These are phyloP conservation scores for Macrobrachium nipponense DNA, from an alignment of 1,140 invertebrate genomes.

Conservation along the genomic window DNA sequence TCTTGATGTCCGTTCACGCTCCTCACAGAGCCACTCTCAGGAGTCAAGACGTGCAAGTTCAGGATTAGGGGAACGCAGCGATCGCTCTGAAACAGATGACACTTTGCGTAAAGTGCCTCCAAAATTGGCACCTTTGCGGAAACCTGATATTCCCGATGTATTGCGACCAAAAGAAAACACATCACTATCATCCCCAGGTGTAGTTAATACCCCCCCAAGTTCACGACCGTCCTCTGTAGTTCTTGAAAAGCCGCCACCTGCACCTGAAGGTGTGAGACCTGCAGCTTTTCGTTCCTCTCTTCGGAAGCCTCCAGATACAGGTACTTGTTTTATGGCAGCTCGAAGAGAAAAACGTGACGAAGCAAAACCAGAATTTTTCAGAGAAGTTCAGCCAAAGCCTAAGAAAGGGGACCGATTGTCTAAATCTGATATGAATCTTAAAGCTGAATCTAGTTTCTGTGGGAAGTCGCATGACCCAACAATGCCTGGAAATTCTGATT, in stretches of 20 bases:
- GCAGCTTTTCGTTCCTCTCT: constrained; percentile 52
- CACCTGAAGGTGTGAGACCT: constrained; percentile 51
- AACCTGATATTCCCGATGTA: constrained; percentile 59
- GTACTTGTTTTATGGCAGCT: constrained; percentile 62
- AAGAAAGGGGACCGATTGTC: constrained; percentile 56
- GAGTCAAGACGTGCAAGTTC: background rate
- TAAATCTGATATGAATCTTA: constrained; percentile 58
- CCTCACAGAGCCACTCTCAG: background rate
- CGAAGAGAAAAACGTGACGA: constrained; percentile 56
- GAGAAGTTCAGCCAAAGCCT: constrained; percentile 37
- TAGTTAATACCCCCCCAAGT: constrained; percentile 52
- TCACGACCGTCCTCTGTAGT: constrained; percentile 53
- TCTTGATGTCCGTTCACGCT: constrained; percentile 49
- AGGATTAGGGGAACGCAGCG: background rate
- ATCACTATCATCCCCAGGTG: constrained; percentile 43
- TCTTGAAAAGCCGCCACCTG: constrained; percentile 37
- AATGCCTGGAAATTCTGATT: constrained; percentile 15
- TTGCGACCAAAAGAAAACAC: constrained; percentile 51
- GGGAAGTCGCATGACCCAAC: constrained; percentile 30
- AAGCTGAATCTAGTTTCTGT: constrained; percentile 28
- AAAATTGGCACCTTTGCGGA: constrained; percentile 49
- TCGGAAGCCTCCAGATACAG: constrained; percentile 56
- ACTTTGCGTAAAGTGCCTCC: constrained; percentile 43
- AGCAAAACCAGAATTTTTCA: constrained; percentile 40
- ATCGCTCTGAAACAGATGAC: constrained; percentile 28